Percentiles rank a stretch among this genome's conserved stretches.
Conservation (phyloP, 1,140 invertebrate genomes). For the Trichomalopsis sarcophagae region DNA sequence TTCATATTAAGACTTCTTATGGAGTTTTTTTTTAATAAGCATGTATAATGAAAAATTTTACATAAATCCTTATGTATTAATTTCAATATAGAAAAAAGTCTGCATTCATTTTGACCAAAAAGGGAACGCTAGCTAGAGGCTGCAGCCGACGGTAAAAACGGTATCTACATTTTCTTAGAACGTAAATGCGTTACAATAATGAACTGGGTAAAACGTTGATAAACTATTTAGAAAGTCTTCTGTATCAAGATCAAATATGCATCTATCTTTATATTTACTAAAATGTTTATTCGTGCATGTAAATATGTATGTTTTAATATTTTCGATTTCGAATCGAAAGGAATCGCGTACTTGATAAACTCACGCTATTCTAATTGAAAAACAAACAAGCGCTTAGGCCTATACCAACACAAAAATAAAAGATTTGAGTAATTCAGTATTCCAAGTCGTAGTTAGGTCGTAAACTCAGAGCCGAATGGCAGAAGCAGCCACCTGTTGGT, state of each 20-base stretch:
- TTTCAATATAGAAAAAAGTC: background rate
- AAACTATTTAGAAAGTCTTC: background rate
- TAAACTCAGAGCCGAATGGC: slow-evolving; percentile 70
- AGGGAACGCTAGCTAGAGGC: background rate
- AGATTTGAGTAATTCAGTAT: slow-evolving; percentile 53
- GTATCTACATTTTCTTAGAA: background rate
- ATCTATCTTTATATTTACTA: too few relatives aligned
- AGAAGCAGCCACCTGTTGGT: slow-evolving; percentile 72
- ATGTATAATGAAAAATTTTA: background rate
- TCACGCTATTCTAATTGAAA: background rate
- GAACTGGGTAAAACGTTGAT: background rate
- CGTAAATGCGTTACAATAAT: background rate
- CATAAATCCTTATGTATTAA: background rate
- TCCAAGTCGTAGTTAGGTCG: slow-evolving; percentile 70
- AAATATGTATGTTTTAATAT: background rate
- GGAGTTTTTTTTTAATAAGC: background rate
- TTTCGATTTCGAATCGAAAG: background rate
- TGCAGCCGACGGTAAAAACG: background rate
- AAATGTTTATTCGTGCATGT: background rate
- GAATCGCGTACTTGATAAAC: background rate
- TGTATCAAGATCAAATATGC: background rate
- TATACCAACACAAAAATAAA: slow-evolving; percentile 46
- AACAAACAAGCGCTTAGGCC: slow-evolving; percentile 2
- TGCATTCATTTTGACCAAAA: background rate
- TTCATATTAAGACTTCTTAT: background rate